These are phyloP conservation scores for Gisinianus flammeolus DNA, from an alignment of 2,888 invertebrate species.

Conservation along the genomic window DNA sequence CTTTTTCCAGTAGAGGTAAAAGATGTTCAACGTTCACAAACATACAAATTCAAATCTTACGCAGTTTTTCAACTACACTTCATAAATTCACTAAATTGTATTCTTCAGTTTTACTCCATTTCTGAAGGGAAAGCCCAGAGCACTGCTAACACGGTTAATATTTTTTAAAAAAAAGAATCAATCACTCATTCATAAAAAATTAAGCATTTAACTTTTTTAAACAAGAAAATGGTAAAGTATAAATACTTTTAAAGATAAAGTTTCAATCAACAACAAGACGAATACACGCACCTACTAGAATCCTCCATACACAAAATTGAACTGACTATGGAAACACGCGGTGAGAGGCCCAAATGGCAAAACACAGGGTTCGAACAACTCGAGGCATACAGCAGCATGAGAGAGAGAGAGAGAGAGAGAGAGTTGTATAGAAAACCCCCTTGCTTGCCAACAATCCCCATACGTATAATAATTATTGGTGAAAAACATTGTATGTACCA, in stretches of 20 bases:
- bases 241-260: neutral
- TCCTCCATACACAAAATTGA: constrained; percentile 31
- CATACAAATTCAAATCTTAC: too few species aligned
- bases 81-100: too few species aligned
- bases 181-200: too few species aligned
- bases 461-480: constrained; percentile 14
- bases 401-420: neutral
- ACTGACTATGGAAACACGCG: constrained; percentile 33
- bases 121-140: too few species aligned
- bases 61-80: too few species aligned
- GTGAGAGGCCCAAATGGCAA: constrained; percentile 29
- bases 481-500: constrained; percentile 10
- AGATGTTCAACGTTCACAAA: too few species aligned
- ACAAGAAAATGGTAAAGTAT: neutral
- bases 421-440: neutral
- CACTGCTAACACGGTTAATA: too few species aligned
- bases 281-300: constrained; percentile 23
- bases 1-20: too few species aligned
- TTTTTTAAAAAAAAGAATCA: too few species aligned
- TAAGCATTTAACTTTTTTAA: too few species aligned
- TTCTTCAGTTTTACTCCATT: too few species aligned
- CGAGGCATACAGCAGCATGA: neutral
- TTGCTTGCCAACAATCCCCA: neutral
- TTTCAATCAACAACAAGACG: neutral
- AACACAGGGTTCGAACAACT: neutral